Evolutionary conservation across 2,888 invertebrate genomes (phyloP).

Genomic region (Eilema griseolum): DNA sequence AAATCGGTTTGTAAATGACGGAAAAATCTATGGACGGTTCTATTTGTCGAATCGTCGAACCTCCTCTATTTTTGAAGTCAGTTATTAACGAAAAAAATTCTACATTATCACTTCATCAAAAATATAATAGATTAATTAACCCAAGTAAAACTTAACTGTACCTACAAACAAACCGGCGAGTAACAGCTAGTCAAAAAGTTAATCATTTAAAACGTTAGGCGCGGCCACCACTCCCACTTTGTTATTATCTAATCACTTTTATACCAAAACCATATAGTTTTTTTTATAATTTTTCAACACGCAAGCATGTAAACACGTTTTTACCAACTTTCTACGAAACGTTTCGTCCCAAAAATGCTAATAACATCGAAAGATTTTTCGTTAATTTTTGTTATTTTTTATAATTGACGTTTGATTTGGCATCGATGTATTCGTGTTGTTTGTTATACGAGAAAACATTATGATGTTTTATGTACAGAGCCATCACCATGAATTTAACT

Average conservation of each 20-base stretch:
- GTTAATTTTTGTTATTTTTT: conserved; percentile 10
- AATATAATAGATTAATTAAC: conserved; percentile 28
- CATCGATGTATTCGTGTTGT: neutral
- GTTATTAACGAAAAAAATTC: no score
- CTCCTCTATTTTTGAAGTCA: no score
- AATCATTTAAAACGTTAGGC: conserved; percentile 57
- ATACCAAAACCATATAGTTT: conserved; percentile 35
- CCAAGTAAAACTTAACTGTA: conserved; percentile 20
- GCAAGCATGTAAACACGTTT: conserved; percentile 48
- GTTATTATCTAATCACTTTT: conserved; percentile 54
- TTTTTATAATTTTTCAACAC: conserved; percentile 53
- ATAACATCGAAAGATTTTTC: conserved; percentile 14
- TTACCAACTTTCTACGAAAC: conserved; percentile 45
- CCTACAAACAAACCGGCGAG: conserved; percentile 27
- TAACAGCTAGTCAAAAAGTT: conserved; percentile 43
- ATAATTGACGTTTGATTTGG: conserved; percentile 12
- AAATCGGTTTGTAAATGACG: no score
- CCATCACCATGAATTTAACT: no score
- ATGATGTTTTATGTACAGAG: neutral
- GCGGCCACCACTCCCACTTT: conserved; percentile 57
- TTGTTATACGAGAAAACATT: neutral
- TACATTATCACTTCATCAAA: conserved; percentile 1
- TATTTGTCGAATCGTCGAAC: no score
- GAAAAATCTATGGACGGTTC: no score
- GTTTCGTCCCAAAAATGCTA: conserved; percentile 31